Base-by-base conservation (phyloP, 1,140 invertebrate genomes). In the Micrasema minimum region DNA sequence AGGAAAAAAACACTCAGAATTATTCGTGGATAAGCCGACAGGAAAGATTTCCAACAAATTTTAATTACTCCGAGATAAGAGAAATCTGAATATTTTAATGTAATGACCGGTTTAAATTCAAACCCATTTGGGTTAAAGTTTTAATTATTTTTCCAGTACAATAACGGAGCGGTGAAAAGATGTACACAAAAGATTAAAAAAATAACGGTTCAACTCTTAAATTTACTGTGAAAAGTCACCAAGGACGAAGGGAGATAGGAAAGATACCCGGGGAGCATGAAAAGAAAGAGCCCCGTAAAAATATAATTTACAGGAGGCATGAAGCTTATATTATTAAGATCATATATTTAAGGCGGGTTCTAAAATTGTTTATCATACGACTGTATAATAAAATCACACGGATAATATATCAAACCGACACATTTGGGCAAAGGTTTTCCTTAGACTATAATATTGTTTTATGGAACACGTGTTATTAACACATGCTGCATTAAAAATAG, bases 61-160 rank as follows among this genome's bases (percentile, higher is more conserved):
- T 55, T 55, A 55, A 55, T 55, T 55, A 35, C 51, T 26, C 26
- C 51, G 5, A 55, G 51, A 55, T 55, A 55, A 55, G 51, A 55
- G 26, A 35, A 51, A 31, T 31, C 23, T n/a, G 26, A 55, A 55
- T 55, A 31, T 55, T 55, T 55, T 31, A 37, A 37, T 23, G 26
- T 55, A 55, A 55, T 37, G 26, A 23, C 23, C 31, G 51, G 26
- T 55, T 31, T 55, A 37, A 55, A 55, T 55, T 55, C 26, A 55
- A 26, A n/a, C 51, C 26, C 51, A n/a, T 55, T 55, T 55, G 51
- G 51, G 51, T 55, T 55, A 55, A 55, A 55, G 51, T 55, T 55
- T 55, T 55, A 55, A 55, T 55, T 55, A 55, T 55, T 55, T 55
- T 55, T 16, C 26, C 43, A 31, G 51, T 55, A 55, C 51, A 55